Evolutionary conservation across 2,888 invertebrate genomes (phyloP), one percentile per base, ranked within the genome.

Genomic region (Scaptomyza reducta): DNA sequence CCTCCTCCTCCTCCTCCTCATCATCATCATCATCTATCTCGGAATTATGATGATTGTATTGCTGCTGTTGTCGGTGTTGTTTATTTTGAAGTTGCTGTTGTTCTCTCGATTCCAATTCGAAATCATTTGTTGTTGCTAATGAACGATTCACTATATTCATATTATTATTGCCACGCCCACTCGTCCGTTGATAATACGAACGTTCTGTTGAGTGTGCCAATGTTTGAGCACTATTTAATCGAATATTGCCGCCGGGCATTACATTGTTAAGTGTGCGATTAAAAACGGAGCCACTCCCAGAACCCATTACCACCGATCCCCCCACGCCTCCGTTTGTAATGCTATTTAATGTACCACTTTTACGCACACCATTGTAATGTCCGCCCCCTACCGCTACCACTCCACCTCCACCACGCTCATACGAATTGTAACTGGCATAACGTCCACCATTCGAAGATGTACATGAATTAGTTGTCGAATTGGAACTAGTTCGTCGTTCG

Each of bases 281-380:
- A 38, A 38, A 38, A 7, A 9, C 14, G 2, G 38, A 14, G 1
- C 38, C 13, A 9, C 14, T 38, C 14, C 14, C 38, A 14, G 38
- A 14, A 9, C 38, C 46, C 16, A 38, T 16, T 50, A 53, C 33
- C 1, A 27, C 33, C 35, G 56, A 25, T 2, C 46, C 33, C 7
- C 7, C 14, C 6, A 31, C 31, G 7, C 14, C 14, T 10, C 58
- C 69, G 18, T 80, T 88, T 3, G 82, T 87, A 65, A 91, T 91
- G 60, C 88, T 92, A 56, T 88, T 91, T 9, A 91, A 72, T 7
- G 92, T 92, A 38, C 91, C 92, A 65, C 91, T 92, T 64, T 92
- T 92, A 1, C 91, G 88, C 6, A 92, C 88, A n/a, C 89, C 89
- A 63, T 79, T 89, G 44, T 72, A 81, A 18, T 74, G 61, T 2